These are phyloP conservation scores for Sepioteuthis lessoniana DNA, from an alignment of 2,888 invertebrate species.

Conservation along the genomic window DNA sequence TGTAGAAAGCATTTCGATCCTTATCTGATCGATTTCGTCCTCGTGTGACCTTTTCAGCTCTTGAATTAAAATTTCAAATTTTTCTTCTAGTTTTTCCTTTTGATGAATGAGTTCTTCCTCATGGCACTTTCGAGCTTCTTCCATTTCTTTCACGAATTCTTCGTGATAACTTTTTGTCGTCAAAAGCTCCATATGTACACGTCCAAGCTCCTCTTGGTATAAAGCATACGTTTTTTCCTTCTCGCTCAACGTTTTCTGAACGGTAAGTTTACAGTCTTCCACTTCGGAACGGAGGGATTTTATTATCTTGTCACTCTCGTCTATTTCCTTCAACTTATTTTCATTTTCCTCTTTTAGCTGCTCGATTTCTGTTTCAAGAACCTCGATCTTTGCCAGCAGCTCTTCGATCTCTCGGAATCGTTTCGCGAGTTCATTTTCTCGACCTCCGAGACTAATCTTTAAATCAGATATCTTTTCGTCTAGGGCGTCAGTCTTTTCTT, in stretches of 20 bases:
- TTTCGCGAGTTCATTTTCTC: background rate
- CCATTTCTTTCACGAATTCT: background rate
- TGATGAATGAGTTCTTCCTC: background rate
- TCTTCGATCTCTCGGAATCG: background rate
- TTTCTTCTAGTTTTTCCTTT: background rate
- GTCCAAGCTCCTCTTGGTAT: background rate
- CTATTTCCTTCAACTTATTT: background rate
- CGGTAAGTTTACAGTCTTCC: background rate
- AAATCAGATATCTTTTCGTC: background rate
- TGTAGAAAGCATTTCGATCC: background rate
- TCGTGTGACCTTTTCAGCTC: background rate
- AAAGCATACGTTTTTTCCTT: background rate
- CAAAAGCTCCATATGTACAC: background rate
- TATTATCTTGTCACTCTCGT: background rate
- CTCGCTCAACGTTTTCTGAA: background rate
- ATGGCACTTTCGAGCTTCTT: background rate
- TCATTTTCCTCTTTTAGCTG: background rate
- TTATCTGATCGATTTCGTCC: background rate
- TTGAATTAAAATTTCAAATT: background rate
- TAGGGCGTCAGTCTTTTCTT: background rate
- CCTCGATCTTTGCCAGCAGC: background rate
- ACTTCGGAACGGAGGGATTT: background rate
- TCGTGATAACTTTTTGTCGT: background rate
- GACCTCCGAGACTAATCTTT: background rate
- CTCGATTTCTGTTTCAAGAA: background rate